Base-by-base conservation (phyloP, 1,140 invertebrate genomes). In the Pantala flavescens region DNA sequence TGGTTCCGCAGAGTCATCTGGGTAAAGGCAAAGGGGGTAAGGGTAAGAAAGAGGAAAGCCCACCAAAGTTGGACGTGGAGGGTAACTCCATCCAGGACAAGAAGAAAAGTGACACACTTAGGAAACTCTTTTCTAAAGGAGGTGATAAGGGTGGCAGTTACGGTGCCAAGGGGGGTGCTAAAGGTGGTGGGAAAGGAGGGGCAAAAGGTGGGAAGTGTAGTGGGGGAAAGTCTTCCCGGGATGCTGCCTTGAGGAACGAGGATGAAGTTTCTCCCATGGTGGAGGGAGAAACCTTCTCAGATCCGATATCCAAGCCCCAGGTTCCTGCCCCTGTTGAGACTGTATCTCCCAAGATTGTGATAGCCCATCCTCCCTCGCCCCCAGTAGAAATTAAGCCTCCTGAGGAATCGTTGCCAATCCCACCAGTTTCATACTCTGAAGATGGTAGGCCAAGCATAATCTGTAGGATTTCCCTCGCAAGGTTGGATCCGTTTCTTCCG, bases 91-190 rank as follows among this genome's bases (percentile, higher is more conserved):
- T 87, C 0, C 85, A 88, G 74, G 89, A 91, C 79, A 90, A 90
- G 77, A 91, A 91, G 80, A 92, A 91, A 80, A 90, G 84, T 76
- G 87, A 87, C 75, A 90, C 89, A 0, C 78, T 91, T 28, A 82
- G 87, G 3, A 90, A 88, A 77, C 80, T 92, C 16, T 91, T 91
- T 79, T 86, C 83, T 0, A 87, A 86, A 75, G 83, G 84, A 55
- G 77, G 76, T 19, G 43, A 73, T 21, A 74, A 71, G 71, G 77
- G 76, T 19, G 73, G 24, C 14, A 77, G 72, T 42, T 23, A 43
- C 0, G 43, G 42, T 24, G 72, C 75, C 21, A 70, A 73, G 36
- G 71, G 55, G 19, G 49, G 49, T 21, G 49, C 49, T 12, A 83
- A 83, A 79, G 87, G 87, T 12, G 74, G 71, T 24, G 76, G 72